phyloP scores from a whole-genome alignment of 2,797 vertebrate species.

The Gastrophryne carolinensis region DNA sequence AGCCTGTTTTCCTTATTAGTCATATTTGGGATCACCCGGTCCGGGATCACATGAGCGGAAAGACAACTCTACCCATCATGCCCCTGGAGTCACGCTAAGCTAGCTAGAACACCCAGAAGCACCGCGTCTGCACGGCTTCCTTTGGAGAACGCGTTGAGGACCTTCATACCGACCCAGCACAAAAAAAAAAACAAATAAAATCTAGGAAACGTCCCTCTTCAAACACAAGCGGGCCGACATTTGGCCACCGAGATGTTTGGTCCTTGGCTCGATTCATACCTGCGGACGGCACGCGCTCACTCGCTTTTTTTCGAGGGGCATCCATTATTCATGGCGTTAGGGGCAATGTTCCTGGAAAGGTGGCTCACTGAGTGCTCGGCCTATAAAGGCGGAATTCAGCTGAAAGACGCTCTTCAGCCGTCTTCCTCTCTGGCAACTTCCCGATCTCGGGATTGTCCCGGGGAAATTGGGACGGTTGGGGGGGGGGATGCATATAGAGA shows the following conservation, averaged over 20 bases:
- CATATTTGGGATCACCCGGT: no score
- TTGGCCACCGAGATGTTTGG: constrained; percentile 20
- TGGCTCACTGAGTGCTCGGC: constrained; percentile 61
- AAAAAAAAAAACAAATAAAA: constrained; percentile 18
- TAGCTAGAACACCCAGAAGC: constrained; percentile 14
- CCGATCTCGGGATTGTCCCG: no score
- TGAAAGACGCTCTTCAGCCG: constrained; percentile 54
- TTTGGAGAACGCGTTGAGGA: constrained; percentile 2
- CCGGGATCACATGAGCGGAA: not conserved
- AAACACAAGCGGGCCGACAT: constrained; percentile 16
- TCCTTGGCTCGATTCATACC: constrained; percentile 13
- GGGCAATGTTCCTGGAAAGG: constrained; percentile 45
- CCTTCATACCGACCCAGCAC: not conserved
- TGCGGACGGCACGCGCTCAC: constrained; percentile 19
- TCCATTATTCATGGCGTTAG: constrained; percentile 39
- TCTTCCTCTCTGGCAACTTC: constrained; percentile 34
- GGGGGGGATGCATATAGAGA: no score
- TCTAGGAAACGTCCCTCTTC: constrained; percentile 8
- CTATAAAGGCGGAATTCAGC: constrained; percentile 54
- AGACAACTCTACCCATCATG: not conserved
- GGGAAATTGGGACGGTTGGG: no score
- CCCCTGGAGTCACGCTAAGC: not conserved
- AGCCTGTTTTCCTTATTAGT: no score
- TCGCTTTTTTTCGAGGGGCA: constrained; percentile 42
- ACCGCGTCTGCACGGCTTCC: not conserved